phyloP scores from a whole-genome alignment of 2,113 vertebrate species.

The Lampris megalopsis region DNA sequence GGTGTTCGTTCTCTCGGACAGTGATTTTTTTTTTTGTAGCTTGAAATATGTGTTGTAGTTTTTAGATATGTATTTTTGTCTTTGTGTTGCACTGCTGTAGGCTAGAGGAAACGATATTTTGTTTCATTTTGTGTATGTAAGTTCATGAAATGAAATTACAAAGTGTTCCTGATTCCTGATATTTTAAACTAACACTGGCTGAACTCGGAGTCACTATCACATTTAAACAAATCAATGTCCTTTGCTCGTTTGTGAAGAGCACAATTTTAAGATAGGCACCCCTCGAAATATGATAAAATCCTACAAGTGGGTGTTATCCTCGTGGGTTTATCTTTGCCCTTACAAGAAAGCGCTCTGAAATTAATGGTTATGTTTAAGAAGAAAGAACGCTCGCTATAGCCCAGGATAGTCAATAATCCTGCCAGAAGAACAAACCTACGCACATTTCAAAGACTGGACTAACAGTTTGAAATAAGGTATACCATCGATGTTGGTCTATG shows the following conservation, averaged over 20 bases:
- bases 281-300: constrained; percentile 25
- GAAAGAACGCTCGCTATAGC: constrained; percentile 19
- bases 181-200: constrained; percentile 41
- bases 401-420: background rate
- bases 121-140: no score
- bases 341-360: constrained; percentile 33
- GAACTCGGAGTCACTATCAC: constrained; percentile 26
- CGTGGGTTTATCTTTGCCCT: constrained; percentile 52
- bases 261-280: constrained; percentile 32
- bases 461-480: constrained; percentile 8
- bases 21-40: no score
- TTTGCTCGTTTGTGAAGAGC: constrained; percentile 33
- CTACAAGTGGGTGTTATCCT: constrained; percentile 31
- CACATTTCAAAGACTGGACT: constrained; percentile 24
- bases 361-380: constrained; percentile 27
- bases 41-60: no score
- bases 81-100: no score
- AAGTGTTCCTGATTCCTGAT: no score
- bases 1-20: no score
- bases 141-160: no score
- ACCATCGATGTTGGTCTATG: background rate
- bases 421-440: constrained; percentile 39
- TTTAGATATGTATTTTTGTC: no score
- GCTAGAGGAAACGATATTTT: no score
- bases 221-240: constrained; percentile 45